A percentile compares a stretch with the other conserved stretches of the same genome.
phyloP scores from a whole-genome alignment of 2,113 vertebrate genomes.

The Urocolius indicus region DNA sequence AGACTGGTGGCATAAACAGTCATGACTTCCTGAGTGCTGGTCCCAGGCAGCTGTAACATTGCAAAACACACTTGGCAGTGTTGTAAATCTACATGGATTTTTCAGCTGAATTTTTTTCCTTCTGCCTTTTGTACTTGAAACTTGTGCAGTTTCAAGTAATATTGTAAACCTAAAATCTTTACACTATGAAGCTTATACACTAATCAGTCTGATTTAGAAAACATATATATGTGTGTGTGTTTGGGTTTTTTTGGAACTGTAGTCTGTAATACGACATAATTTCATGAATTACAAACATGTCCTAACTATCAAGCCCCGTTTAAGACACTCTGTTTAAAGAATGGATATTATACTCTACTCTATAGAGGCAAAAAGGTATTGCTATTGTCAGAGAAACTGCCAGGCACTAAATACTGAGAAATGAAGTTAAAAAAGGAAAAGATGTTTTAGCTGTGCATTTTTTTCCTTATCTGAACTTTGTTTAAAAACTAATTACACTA shows the following conservation, averaged over 20 bases:
- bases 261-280: not conserved
- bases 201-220: not conserved
- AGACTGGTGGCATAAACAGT: not conserved
- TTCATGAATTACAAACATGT: not conserved
- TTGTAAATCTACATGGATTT: not conserved
- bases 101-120: not conserved
- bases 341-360: not conserved
- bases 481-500: not conserved
- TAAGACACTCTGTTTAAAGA: not conserved
- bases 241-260: not conserved
- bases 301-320: not conserved
- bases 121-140: not conserved
- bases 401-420: not conserved
- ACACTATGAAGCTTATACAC: not conserved
- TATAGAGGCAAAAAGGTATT: not conserved
- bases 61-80: not conserved
- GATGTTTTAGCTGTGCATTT: not conserved
- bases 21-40: conserved; percentile 7
- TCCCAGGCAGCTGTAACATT: not conserved
- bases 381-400: not conserved
- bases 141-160: not conserved
- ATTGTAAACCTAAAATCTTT: not conserved
- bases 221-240: not conserved
- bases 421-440: not conserved
- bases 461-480: not conserved